Evolutionary conservation across 2,113 vertebrate species (phyloP), one percentile per base, ranked within the genome.

Genomic region (Crotalus viridis): DNA sequence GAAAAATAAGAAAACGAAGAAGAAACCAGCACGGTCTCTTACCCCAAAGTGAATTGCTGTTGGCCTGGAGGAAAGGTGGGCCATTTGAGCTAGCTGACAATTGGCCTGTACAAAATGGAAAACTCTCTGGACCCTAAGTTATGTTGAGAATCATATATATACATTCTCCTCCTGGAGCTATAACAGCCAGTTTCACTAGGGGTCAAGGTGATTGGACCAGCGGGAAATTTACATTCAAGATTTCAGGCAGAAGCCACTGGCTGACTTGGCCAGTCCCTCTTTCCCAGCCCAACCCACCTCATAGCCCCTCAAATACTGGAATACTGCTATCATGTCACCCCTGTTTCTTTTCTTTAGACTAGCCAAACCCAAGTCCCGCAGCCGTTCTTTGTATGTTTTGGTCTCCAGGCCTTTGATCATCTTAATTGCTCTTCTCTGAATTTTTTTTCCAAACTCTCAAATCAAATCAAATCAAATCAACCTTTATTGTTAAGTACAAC

Each of bases 241-340:
- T 10, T 64, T 64, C 10, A 12, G 26, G 13, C 26, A 28, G 57
- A 64, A 64, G 61, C 26, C 10, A n/a, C 61, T 64, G 61, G 10
- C 24, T 64, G 61, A 28, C 10, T n/a, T 64, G 61, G 61, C 26
- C 4, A 0, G 26, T 64, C 26, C 61, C 26, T n/a, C 61, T n/a
- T 13, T 64, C 61, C 28, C 26, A 64, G 26, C 4, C 10, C 55
- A 56, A 56, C 1, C 55, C 17, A 56, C 17, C 17, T 19, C 55
- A 56, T 5, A 56, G 55, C 12, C 22, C 22, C 22, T 59, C 57
- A 59, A 3, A 59, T 24, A 59, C 2, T 59, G 57, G 57, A 59
- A 24, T 0, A 0, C 22, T 24, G 22, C 7, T 24, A 59, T 24
- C 22, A 3, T 61, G 24, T 28, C 24, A 0, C 59, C 10, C 59